phyloP scores from a whole-genome alignment of 2,888 invertebrate genomes.

The Synanthedon formicaeformis region DNA sequence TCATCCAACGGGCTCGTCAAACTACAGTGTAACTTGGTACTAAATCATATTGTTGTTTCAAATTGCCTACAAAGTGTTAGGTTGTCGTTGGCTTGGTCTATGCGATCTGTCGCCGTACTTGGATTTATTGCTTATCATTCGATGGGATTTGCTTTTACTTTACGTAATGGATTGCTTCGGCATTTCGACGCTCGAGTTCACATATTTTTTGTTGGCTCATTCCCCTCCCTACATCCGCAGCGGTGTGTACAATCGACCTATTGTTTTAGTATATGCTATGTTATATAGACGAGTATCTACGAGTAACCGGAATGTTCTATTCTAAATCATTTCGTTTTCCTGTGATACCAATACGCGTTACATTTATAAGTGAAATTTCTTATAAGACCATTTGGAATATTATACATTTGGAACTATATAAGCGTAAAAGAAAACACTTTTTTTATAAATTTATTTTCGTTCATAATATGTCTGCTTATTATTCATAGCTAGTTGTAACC shows the following conservation, averaged over 20 bases:
- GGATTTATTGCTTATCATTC: conserved; percentile 37
- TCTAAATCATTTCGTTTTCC: no score
- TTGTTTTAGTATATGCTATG: background rate
- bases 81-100: conserved; percentile 20
- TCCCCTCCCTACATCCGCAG: conserved; percentile 18
- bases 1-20: no score
- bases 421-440: no score
- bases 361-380: no score
- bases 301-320: background rate
- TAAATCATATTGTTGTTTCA: conserved; percentile 2
- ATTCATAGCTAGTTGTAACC: no score
- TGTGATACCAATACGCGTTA: no score
- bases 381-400: no score
- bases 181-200: conserved; percentile 13
- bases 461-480: no score
- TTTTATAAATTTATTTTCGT: no score
- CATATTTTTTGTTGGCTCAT: conserved; percentile 16
- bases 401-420: no score
- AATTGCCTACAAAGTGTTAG: conserved; percentile 35
- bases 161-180: conserved; percentile 22
- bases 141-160: conserved; percentile 26
- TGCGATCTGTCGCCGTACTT: conserved; percentile 32
- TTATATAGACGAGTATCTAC: no score
- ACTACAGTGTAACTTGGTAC: background rate
- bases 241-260: conserved; percentile 11